phyloP scores from a whole-genome alignment of 1,140 invertebrate species.

The Mylabris phalerata region DNA sequence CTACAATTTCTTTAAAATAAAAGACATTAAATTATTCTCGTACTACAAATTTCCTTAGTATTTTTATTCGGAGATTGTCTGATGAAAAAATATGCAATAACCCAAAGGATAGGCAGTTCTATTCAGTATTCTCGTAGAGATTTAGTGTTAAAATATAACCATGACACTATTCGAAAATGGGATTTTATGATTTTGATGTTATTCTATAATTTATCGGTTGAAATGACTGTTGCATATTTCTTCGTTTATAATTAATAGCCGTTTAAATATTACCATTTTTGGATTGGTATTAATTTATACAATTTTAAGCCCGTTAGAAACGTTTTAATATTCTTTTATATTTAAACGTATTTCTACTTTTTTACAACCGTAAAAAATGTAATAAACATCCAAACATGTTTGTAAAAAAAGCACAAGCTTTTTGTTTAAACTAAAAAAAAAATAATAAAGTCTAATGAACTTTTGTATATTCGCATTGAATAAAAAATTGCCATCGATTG shows the following conservation, averaged over 20 bases:
- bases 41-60: not conserved
- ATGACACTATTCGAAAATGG: conserved; percentile 12
- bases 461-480: too few relatives aligned
- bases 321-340: conserved; percentile 3
- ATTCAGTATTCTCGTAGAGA: not conserved
- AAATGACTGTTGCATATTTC: conserved; percentile 15
- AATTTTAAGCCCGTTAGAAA: conserved; percentile 8
- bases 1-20: conserved; percentile 6
- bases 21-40: not conserved
- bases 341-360: not conserved
- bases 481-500: too few relatives aligned
- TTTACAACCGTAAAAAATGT: not conserved
- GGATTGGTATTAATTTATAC: conserved; percentile 7
- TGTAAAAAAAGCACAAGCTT: too few relatives aligned
- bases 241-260: conserved; percentile 14
- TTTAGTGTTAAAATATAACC: conserved; percentile 12
- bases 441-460: too few relatives aligned
- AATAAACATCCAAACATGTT: not conserved
- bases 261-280: conserved; percentile 6
- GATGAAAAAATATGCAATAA: not conserved
- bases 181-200: conserved; percentile 18
- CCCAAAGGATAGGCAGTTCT: not conserved
- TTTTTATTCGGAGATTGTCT: conserved; percentile 2
- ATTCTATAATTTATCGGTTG: conserved; percentile 17
- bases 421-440: too few relatives aligned